Conservation (phyloP, 2,797 vertebrate genomes). For the Gallinago stenura region DNA sequence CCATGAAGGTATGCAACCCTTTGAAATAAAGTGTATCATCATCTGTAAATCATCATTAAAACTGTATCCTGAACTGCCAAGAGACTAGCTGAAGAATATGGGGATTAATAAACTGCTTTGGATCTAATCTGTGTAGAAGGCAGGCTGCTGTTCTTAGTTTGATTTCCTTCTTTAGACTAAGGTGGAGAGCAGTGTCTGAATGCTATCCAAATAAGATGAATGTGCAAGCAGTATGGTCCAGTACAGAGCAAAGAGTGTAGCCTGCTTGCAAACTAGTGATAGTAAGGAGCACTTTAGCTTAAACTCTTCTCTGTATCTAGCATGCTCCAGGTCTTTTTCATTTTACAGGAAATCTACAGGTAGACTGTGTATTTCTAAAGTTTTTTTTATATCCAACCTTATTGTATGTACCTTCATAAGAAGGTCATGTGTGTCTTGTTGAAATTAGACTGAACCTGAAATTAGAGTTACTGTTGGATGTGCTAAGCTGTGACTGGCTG, state of each 20-base stretch:
- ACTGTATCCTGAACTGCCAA: background rate
- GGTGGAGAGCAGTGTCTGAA: background rate
- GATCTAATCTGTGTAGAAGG: background rate
- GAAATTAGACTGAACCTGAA: background rate
- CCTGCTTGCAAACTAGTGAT: background rate
- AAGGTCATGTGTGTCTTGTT: background rate
- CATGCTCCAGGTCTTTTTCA: accelerated
- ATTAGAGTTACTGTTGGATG: background rate
- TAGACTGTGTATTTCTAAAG: background rate
- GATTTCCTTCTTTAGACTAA: slow-evolving; percentile 3
- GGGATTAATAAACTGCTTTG: background rate
- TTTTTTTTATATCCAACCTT: background rate
- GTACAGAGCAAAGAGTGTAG: background rate
- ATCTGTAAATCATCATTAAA: background rate
- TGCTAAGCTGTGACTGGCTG: background rate
- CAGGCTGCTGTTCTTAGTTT: background rate
- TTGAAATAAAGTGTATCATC: background rate
- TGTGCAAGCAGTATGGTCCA: background rate
- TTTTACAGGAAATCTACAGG: background rate
- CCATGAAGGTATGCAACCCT: background rate
- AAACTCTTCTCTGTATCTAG: background rate
- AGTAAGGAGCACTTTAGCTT: background rate
- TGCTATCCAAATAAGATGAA: background rate
- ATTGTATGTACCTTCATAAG: background rate
- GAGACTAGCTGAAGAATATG: background rate